A percentile compares a stretch with the other conserved stretches of the same genome.
phyloP scores from a whole-genome alignment of 2,888 invertebrate genomes.

The Latheticus oryzae region DNA sequence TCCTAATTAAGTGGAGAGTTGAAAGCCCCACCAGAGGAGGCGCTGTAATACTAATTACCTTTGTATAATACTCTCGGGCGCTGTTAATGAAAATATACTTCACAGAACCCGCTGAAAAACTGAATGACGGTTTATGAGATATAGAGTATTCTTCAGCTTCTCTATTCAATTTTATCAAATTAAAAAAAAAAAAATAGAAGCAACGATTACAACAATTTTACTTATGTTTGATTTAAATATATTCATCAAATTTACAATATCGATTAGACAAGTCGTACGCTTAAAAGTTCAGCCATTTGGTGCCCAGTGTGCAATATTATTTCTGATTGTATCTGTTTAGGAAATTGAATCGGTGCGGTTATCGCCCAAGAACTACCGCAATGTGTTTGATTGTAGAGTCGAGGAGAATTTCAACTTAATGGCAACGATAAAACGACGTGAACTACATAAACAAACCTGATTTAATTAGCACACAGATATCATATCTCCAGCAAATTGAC shows the following conservation, averaged over 20 bases:
- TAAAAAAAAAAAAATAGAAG: too few species aligned
- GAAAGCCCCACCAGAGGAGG: conserved; percentile 54
- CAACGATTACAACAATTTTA: conserved; percentile 33
- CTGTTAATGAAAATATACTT: conserved; percentile 62
- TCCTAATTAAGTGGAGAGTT: conserved; percentile 60
- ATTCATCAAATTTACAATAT: conserved; percentile 12
- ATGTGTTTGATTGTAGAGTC: conserved; percentile 28
- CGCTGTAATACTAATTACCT: conserved; percentile 61
- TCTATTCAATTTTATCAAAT: too few species aligned
- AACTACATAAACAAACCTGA: conserved; percentile 32
- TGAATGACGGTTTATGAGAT: conserved; percentile 52
- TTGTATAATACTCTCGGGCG: conserved; percentile 59
- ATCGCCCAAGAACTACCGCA: conserved; percentile 42
- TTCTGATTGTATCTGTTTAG: conserved; percentile 41
- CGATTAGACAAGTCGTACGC: conserved; percentile 9
- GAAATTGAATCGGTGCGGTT: conserved; percentile 49
- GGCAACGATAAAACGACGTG: conserved; percentile 26
- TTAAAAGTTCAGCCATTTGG: not conserved
- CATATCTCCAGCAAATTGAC: conserved; percentile 22
- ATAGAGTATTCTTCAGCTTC: conserved; percentile 39
- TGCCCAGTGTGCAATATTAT: conserved; percentile 23
- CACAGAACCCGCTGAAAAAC: conserved; percentile 52
- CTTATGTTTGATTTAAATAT: conserved; percentile 24
- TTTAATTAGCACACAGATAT: conserved; percentile 31
- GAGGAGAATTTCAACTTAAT: conserved; percentile 30